Evolutionary conservation across 2,113 vertebrate genomes (phyloP).

Genomic region (Baryphthengus martii): DNA sequence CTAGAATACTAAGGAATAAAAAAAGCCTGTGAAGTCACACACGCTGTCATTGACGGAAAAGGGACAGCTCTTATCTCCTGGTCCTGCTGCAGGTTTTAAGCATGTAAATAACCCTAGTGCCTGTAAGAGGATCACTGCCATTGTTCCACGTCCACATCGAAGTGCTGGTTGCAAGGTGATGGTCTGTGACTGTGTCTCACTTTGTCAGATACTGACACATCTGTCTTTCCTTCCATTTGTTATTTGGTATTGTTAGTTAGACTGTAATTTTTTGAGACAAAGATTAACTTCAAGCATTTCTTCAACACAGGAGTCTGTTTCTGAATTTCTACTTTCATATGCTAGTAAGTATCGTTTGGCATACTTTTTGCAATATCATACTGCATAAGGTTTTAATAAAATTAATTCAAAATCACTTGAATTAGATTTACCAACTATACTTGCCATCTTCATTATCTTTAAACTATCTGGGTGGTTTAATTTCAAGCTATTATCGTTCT

Average conservation of each 20-base stretch:
- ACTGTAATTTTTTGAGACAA: neutral
- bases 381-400: neutral
- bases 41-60: neutral
- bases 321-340: neutral
- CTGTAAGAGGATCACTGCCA: neutral
- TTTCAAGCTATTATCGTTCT: neutral
- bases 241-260: neutral
- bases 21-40: neutral
- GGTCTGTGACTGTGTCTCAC: neutral
- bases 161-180: neutral
- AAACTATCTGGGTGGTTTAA: neutral
- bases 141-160: neutral
- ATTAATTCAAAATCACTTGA: neutral
- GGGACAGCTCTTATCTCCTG: neutral
- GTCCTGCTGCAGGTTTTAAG: neutral
- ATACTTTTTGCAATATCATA: neutral
- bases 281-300: neutral
- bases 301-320: neutral
- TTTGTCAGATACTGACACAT: neutral
- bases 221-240: neutral
- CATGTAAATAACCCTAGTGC: neutral
- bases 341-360: neutral
- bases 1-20: neutral
- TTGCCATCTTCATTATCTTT: neutral
- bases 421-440: neutral